Evolutionary conservation across 2,888 invertebrate genomes (phyloP).

Genomic region (Glyphotaelius pellucidus): DNA sequence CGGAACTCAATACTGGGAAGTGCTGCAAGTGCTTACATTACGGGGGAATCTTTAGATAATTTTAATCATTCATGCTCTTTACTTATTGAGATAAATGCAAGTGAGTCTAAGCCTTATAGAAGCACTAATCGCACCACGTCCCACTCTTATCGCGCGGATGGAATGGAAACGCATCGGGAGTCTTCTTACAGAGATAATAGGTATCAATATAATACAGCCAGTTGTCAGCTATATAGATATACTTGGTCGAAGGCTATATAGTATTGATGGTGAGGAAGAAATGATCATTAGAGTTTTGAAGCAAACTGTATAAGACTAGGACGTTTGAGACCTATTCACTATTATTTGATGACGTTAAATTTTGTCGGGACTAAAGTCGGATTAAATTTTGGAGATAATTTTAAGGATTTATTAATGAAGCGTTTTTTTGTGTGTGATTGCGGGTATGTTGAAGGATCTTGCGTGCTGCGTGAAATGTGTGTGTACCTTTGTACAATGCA

Average conservation of each 20-base stretch:
- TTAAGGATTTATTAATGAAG: no score
- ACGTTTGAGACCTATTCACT: no score
- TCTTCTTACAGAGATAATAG: neutral
- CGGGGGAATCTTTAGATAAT: neutral
- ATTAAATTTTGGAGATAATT: no score
- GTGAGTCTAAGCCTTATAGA: neutral
- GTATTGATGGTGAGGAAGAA: neutral
- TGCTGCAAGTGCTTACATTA: neutral
- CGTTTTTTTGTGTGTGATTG: no score
- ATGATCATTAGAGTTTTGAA: neutral
- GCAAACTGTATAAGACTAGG: neutral
- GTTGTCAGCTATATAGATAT: neutral
- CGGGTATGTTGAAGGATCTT: no score
- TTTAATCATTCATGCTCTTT: neutral
- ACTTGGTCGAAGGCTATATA: no score
- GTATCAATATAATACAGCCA: neutral
- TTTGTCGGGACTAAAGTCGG: no score
- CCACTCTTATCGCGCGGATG: neutral
- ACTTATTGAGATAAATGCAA: conserved; percentile 30
- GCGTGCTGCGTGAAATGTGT: no score
- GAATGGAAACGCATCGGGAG: neutral
- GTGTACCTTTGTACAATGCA: no score
- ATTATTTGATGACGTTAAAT: no score
- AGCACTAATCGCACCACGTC: neutral
- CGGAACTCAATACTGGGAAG: neutral